Evolutionary conservation across 2,888 invertebrate species (phyloP).

Genomic region (Conistra vaccinii): DNA sequence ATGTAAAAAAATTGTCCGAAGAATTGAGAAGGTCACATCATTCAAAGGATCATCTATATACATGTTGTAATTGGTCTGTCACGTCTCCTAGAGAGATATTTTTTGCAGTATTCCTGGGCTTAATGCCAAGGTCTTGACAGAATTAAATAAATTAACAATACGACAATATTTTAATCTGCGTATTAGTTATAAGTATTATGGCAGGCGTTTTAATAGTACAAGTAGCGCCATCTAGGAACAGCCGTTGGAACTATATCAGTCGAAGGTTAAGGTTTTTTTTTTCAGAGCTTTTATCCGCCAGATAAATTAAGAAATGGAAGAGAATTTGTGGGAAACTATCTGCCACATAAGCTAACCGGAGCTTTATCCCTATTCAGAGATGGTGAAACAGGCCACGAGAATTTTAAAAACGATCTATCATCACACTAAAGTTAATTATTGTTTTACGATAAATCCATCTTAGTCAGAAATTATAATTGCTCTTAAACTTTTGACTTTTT

Average conservation of each 20-base stretch:
- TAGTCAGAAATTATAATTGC: not conserved
- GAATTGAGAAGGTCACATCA: slow-evolving; percentile 18
- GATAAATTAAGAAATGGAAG: not conserved
- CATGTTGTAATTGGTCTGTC: slow-evolving; percentile 25
- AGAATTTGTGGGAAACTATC: not conserved
- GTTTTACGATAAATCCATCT: not conserved
- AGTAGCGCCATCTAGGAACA: slow-evolving; percentile 38
- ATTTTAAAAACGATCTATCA: not conserved
- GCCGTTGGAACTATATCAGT: not conserved
- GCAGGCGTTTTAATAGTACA: slow-evolving; percentile 42
- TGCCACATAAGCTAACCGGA: not conserved
- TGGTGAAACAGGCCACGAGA: no score
- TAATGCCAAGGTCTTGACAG: slow-evolving; percentile 22
- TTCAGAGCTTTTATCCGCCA: not conserved
- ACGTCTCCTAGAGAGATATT: slow-evolving; percentile 25
- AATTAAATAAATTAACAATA: not conserved
- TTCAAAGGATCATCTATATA: slow-evolving; percentile 19
- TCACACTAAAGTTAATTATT: not conserved
- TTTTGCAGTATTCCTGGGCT: slow-evolving; percentile 21
- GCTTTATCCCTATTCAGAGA: not conserved
- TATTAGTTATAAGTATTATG: slow-evolving; percentile 16
- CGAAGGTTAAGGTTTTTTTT: not conserved
- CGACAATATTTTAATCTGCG: slow-evolving; percentile 29
- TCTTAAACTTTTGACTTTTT: not conserved
- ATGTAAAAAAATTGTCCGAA: slow-evolving; percentile 15